Evolutionary conservation across 2,797 vertebrate species (phyloP).

Genomic region (Microctenopoma stevenorrisi): DNA sequence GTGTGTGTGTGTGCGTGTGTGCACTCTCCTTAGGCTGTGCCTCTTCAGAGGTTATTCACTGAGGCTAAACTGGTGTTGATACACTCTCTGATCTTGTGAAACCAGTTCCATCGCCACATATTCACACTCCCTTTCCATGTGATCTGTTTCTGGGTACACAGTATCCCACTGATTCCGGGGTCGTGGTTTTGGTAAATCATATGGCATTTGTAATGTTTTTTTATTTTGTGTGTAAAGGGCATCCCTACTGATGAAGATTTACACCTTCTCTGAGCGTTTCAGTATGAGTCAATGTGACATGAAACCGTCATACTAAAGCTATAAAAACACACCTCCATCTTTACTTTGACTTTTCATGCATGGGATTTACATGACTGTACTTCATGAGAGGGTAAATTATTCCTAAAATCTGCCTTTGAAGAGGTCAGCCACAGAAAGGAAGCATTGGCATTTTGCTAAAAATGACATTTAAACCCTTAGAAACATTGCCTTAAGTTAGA

Average conservation of each 20-base stretch:
- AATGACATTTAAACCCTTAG: slow-evolving; percentile 64
- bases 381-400: slow-evolving; percentile 31
- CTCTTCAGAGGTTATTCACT: not conserved
- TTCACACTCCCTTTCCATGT: not conserved
- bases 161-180: not conserved
- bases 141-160: not conserved
- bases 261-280: slow-evolving; percentile 16
- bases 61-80: not conserved
- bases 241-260: slow-evolving; percentile 11
- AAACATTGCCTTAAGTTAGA: slow-evolving; percentile 53
- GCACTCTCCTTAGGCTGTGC: not conserved
- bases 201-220: slow-evolving; percentile 28
- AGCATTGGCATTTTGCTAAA: slow-evolving; percentile 67
- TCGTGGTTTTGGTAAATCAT: slow-evolving; percentile 20
- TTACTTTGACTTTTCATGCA: not conserved
- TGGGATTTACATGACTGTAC: slow-evolving; percentile 2
- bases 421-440: slow-evolving; percentile 60
- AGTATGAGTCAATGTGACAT: slow-evolving; percentile 25
- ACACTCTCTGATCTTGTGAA: not conserved
- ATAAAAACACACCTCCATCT: not conserved
- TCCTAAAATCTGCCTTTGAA: slow-evolving; percentile 48
- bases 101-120: not conserved
- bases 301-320: not conserved
- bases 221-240: slow-evolving; percentile 4
- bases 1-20: not conserved